Evolutionary conservation across 1,140 invertebrate species (phyloP).

Genomic region (Meloidogyne floridensis): DNA sequence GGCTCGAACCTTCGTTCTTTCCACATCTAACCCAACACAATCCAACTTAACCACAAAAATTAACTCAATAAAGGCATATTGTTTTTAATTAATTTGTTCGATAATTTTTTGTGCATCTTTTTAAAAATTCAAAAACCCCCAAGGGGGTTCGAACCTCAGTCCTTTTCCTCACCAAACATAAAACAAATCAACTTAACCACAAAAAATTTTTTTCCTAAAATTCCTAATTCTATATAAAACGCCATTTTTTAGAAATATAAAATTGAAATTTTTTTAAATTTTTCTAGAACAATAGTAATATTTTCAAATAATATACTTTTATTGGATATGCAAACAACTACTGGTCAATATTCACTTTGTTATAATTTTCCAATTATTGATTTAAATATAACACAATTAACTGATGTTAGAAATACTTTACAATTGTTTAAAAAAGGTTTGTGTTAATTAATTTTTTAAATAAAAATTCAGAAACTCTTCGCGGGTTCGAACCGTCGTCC

Average conservation of each 20-base stretch:
- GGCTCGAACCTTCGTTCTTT: not conserved
- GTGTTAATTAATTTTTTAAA: not conserved
- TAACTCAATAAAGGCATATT: no score
- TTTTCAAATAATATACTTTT: slow-evolving; percentile 1
- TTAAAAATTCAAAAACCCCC: no score
- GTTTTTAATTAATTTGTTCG: no score
- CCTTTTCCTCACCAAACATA: no score
- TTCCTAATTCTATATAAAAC: no score
- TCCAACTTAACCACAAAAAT: not conserved
- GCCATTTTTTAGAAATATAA: no score
- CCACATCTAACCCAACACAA: not conserved
- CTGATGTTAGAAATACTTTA: not conserved
- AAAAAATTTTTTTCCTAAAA: not conserved
- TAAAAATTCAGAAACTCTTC: not conserved
- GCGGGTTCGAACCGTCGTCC: no score
- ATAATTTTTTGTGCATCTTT: no score
- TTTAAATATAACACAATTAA: slow-evolving; percentile 2
- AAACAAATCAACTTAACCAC: not conserved
- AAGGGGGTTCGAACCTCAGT: no score
- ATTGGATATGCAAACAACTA: not conserved
- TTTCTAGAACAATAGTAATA: not conserved
- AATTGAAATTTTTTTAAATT: not conserved
- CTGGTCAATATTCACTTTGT: not conserved
- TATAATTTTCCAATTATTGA: not conserved
- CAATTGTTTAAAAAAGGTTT: not conserved